phyloP scores from a whole-genome alignment of 2,113 vertebrate genomes.

The Hyperoodon ampullatus region DNA sequence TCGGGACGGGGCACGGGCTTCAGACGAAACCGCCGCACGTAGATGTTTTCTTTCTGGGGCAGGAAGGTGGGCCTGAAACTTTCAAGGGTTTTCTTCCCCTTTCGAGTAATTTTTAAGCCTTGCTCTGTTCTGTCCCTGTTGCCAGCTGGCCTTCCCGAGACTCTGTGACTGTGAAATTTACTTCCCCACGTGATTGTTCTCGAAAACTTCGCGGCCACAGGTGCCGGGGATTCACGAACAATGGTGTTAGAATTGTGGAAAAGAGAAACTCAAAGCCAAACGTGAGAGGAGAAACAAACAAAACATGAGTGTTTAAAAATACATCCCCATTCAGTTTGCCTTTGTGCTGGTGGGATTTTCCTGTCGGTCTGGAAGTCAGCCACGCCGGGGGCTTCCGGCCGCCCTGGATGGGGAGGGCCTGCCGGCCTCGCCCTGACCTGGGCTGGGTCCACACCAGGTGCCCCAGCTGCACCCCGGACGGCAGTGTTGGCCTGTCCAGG shows the following conservation, averaged over 20 bases:
- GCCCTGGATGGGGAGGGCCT: fast-evolving
- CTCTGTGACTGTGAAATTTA: slow-evolving; percentile 86
- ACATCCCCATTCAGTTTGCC: slow-evolving; percentile 55
- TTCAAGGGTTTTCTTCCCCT: slow-evolving; percentile 56
- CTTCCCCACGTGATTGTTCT: slow-evolving; percentile 76
- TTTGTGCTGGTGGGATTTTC: slow-evolving; percentile 58
- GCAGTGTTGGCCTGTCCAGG: fast-evolving
- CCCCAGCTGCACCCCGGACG: fast-evolving
- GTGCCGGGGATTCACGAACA: slow-evolving; percentile 57
- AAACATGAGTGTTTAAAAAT: slow-evolving; percentile 85
- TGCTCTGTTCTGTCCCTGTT: slow-evolving; percentile 46
- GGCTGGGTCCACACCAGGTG: fast-evolving
- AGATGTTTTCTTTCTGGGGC: neutral
- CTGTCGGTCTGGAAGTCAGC: neutral
- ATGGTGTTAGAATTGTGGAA: neutral
- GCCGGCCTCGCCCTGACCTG: neutral
- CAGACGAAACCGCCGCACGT: slow-evolving; percentile 36
- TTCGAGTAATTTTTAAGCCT: slow-evolving; percentile 2
- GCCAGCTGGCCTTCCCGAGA: slow-evolving; percentile 65
- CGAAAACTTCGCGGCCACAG: slow-evolving; percentile 62
- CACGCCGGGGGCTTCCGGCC: fast-evolving
- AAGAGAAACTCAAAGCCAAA: too few relatives aligned
- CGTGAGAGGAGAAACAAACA: slow-evolving; percentile 57
- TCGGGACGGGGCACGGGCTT: slow-evolving; percentile 61
- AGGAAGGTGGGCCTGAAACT: slow-evolving; percentile 15